Percentiles rank a stretch among this genome's conserved stretches.
phyloP scores from a whole-genome alignment of 2,888 invertebrate species.

The Artemia sp. region DNA sequence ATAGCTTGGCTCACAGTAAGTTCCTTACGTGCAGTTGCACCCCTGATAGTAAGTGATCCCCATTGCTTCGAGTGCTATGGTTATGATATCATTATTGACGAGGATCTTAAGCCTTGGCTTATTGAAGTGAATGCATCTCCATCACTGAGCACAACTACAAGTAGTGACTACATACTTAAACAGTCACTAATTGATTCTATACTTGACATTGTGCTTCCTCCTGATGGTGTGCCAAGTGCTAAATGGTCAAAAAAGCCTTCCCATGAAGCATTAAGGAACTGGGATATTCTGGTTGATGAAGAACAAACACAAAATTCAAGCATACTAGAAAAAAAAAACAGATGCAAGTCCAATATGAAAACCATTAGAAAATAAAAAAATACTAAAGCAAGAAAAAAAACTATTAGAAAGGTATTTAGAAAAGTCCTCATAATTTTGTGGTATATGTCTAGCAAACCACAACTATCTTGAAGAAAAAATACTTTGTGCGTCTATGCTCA shows the following conservation, averaged over 20 bases:
- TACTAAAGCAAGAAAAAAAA: no score
- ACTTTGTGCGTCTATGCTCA: no score
- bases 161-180: conserved; percentile 80
- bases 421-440: no score
- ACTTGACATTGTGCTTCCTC: conserved; percentile 70
- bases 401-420: no score
- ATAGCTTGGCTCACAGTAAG: conserved; percentile 71
- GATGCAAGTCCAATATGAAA: no score
- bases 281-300: conserved; percentile 66
- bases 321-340: not conserved
- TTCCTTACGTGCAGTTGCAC: conserved; percentile 76
- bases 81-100: conserved; percentile 88
- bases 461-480: no score
- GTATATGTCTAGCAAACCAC: no score
- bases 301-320: conserved; percentile 34
- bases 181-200: conserved; percentile 85
- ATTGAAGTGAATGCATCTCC: conserved; percentile 92
- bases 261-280: conserved; percentile 58
- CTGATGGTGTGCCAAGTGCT: conserved; percentile 67
- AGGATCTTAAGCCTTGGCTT: conserved; percentile 80
- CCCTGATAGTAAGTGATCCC: conserved; percentile 63
- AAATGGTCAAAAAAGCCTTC: conserved; percentile 68
- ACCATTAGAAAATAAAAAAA: no score
- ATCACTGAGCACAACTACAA: conserved; percentile 79
- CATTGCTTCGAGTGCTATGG: conserved; percentile 90